phyloP scores from a whole-genome alignment of 1,140 invertebrate genomes.

The Frieseomelitta varia region DNA sequence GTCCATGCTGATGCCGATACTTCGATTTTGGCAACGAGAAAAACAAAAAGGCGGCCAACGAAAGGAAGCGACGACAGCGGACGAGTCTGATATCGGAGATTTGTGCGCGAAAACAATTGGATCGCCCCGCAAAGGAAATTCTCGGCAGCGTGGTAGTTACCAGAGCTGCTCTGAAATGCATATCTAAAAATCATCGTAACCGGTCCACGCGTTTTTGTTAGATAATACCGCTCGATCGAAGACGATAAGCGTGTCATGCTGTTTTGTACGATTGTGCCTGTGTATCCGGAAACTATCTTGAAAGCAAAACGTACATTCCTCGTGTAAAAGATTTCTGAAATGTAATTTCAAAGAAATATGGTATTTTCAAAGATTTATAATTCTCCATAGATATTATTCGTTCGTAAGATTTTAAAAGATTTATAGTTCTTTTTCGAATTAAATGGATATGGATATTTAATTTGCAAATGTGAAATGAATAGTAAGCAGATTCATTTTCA shows the following conservation, averaged over 20 bases:
- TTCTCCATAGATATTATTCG: too few species aligned
- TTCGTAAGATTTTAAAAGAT: background rate
- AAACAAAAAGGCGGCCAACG: constrained; percentile 24
- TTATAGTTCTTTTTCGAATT: background rate
- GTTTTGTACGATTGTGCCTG: background rate
- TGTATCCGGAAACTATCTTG: background rate
- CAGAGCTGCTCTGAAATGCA: background rate
- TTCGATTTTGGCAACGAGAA: constrained; percentile 53
- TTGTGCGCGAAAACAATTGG: constrained; percentile 43
- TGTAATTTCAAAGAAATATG: background rate
- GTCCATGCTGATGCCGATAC: constrained; percentile 57
- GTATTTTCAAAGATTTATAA: background rate
- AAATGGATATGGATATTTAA: background rate
- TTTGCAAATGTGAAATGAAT: background rate
- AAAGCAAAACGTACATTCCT: background rate
- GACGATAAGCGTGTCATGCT: background rate
- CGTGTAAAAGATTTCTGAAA: background rate
- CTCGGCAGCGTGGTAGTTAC: background rate
- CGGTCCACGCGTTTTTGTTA: background rate
- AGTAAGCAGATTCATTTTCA: background rate
- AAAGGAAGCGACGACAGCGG: background rate
- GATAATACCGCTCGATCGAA: background rate
- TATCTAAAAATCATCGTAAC: constrained; percentile 2
- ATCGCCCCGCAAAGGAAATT: constrained; percentile 23
- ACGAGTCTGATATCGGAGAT: constrained; percentile 30